Evolutionary conservation across 2,113 vertebrate genomes (phyloP).

Genomic region (Cololabis saira): DNA sequence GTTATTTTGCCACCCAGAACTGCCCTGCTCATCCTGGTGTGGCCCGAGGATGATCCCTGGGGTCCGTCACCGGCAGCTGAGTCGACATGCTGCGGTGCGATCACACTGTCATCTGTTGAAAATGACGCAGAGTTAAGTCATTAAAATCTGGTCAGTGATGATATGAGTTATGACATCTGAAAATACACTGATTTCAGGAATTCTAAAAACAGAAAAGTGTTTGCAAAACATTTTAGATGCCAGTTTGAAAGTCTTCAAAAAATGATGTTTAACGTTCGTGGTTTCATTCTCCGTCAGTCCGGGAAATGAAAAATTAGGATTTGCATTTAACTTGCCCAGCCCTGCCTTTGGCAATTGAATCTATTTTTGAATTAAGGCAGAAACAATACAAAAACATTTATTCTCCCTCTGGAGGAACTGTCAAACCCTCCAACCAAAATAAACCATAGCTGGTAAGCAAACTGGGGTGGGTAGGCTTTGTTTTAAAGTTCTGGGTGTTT

Average conservation of each 20-base stretch:
- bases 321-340: constrained; percentile 13
- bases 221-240: constrained; percentile 13
- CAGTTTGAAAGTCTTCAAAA: constrained; percentile 6
- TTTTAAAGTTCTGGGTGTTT: constrained; percentile 39
- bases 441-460: constrained; percentile 45
- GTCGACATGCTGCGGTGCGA: constrained; percentile 16
- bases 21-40: constrained; percentile 76
- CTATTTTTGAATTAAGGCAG: constrained; percentile 35
- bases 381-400: constrained; percentile 33
- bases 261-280: constrained; percentile 38
- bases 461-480: constrained; percentile 47
- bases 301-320: constrained; percentile 15
- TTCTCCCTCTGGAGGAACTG: constrained; percentile 6
- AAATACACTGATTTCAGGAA: constrained; percentile 4
- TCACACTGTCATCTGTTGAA: constrained; percentile 45
- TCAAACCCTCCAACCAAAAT: constrained; percentile 37
- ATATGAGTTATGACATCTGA: background rate
- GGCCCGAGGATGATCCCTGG: constrained; percentile 43
- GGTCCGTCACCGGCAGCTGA: constrained; percentile 35
- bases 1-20: constrained; percentile 81
- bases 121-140: constrained; percentile 9
- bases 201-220: background rate
- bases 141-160: background rate
- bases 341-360: constrained; percentile 7
- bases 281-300: background rate